These are phyloP conservation scores for Eunapius fragilis DNA, from an alignment of 37 sponge, comb jelly and placozoan species.

Conservation along the genomic window DNA sequence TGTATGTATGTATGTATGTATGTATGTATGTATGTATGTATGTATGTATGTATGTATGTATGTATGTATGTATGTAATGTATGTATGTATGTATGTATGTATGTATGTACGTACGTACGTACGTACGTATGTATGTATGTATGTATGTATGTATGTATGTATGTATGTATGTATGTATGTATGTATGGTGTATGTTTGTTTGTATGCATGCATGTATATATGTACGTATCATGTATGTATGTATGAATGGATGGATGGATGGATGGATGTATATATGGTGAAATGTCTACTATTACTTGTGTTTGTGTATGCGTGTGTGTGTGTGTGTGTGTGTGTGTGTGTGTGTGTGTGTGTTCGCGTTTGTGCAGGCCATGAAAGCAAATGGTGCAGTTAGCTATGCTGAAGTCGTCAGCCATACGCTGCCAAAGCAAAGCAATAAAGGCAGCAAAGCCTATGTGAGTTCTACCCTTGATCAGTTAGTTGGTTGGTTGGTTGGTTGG, in stretches of 20 bases:
- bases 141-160: slow-evolving; percentile 3
- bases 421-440: neutral
- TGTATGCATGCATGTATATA: slow-evolving; percentile 12
- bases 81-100: neutral
- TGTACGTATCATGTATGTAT: no score
- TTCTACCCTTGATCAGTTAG: no score
- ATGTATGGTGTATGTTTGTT: neutral
- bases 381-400: neutral
- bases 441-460: neutral
- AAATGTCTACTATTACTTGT: no score
- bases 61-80: no score
- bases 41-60: neutral
- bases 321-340: slow-evolving; percentile 34
- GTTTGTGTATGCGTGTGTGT: slow-evolving; percentile 19
- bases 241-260: no score
- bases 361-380: neutral
- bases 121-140: neutral
- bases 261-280: no score
- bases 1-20: neutral
- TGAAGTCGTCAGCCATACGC: neutral
- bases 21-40: slow-evolving; percentile 1
- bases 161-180: slow-evolving; percentile 24
- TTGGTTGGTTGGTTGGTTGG: no score
- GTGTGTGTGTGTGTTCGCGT: slow-evolving; percentile 9
- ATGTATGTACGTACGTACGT: no score